Conservation (phyloP, 2,888 invertebrate genomes). For the Eueremaeus valkanovi region DNA sequence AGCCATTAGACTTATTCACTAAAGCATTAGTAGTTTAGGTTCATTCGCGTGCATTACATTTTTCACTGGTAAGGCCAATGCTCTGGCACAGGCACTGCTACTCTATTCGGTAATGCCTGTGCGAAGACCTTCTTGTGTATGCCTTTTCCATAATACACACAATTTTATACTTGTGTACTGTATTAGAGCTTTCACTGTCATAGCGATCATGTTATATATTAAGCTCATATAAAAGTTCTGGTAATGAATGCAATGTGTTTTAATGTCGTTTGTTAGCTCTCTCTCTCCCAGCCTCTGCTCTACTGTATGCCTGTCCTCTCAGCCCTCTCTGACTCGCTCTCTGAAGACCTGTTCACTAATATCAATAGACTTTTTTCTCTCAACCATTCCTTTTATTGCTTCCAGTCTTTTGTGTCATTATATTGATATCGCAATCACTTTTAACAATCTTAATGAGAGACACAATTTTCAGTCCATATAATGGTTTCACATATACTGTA, state of each 20-base stretch:
- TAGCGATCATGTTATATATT: neutral
- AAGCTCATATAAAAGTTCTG: neutral
- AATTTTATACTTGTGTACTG: neutral
- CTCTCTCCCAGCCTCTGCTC: neutral
- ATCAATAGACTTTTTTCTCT: neutral
- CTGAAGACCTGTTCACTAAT: neutral
- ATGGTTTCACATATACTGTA: no score
- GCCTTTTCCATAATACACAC: no score
- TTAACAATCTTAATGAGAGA: constrained; percentile 14
- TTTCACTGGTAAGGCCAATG: neutral
- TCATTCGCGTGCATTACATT: neutral
- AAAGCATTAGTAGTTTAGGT: neutral
- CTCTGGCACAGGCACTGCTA: no score
- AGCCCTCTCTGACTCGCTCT: neutral
- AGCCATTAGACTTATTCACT: neutral
- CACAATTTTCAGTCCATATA: no score
- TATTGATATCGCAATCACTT: constrained; percentile 15
- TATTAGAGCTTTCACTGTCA: neutral
- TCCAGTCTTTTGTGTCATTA: constrained; percentile 8
- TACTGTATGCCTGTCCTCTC: neutral
- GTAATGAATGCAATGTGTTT: constrained; percentile 15
- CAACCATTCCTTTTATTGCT: neutral
- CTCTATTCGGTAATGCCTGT: neutral
- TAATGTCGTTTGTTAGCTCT: neutral
- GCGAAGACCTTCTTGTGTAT: neutral